Evolutionary conservation across 2,888 invertebrate species (phyloP), one percentile per base, ranked within the genome.

Genomic region (Ophion ellenae): DNA sequence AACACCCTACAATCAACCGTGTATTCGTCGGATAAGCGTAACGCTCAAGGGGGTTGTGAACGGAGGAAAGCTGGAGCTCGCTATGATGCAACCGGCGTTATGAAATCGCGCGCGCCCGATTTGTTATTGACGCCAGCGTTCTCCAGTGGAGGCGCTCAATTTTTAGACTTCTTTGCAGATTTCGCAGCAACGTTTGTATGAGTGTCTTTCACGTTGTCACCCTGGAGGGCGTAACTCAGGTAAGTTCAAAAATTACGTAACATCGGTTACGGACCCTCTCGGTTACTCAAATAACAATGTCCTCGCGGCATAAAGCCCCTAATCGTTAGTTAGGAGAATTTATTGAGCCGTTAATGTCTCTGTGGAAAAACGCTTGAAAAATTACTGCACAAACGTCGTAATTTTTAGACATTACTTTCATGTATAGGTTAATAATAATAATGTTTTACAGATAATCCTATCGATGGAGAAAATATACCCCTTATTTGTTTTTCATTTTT

Each of bases 91-190:
- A 91, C 81, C 74, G 85, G 69, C 87, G 86, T 90, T 91, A 90
- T 87, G 89, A 91, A 91, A 91, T 89, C 90, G 81, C 36, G 66
- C 80, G 80, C 63, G 73, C 80, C 75, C 76, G 75, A 70, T 67
- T 73, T 81, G 74, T 59, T 77, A 77, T 76, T 82, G 83, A 61
- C 74, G 64, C 75, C 80, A 66, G 36, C 66, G 70, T 81, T 69
- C 69, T 70, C 66, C 81, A 64, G 71, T 81, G 81, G 75, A 81
- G 73, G 83, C 77, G 82, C 74, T 32, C 32, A 80, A 89, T 90
- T 90, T 91, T 91, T 90, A 91, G 89, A 88, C 88, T 84, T 80
- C 89, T 87, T 87, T 88, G 90, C 90, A 87, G 85, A 90, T 90
- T 89, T 90, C 88, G 85, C 86, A 88, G 71, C 88, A 88, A 84